phyloP scores from a whole-genome alignment of 2,113 vertebrate species.

The Dermatemys mawii region DNA sequence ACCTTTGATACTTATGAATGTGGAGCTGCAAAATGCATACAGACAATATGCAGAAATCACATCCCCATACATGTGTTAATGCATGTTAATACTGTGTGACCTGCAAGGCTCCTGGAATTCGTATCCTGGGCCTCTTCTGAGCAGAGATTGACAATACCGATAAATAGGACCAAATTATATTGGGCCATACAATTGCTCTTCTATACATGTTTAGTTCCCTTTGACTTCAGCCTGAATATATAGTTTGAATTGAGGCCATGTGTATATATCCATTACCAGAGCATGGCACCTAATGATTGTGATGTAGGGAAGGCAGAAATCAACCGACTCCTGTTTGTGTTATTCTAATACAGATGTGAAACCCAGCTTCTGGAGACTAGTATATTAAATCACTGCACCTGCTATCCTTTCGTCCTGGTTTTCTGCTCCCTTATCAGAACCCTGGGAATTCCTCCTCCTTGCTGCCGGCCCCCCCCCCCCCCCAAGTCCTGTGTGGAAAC shows the following conservation, averaged over 20 bases:
- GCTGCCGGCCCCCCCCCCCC: background rate
- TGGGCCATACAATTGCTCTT: background rate
- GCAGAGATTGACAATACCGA: background rate
- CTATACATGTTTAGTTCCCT: background rate
- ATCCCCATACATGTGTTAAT: accelerated
- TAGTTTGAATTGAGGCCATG: background rate
- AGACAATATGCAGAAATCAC: background rate
- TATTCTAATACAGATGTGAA: background rate
- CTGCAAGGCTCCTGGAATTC: background rate
- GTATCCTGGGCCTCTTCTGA: background rate
- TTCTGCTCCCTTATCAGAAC: background rate
- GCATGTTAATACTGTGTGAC: accelerated
- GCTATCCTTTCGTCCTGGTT: background rate
- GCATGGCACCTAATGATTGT: background rate
- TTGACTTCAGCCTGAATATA: background rate
- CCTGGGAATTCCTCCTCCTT: background rate
- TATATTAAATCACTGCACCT: background rate
- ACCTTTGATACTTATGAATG: background rate
- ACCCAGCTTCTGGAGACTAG: background rate
- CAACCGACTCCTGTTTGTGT: background rate
- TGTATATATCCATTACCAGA: background rate
- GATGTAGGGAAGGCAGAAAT: background rate
- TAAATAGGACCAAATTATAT: accelerated
- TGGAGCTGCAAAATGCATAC: accelerated
- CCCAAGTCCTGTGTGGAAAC: background rate